Conservation (phyloP, 2,113 vertebrate species). For the Orycteropus afer region DNA sequence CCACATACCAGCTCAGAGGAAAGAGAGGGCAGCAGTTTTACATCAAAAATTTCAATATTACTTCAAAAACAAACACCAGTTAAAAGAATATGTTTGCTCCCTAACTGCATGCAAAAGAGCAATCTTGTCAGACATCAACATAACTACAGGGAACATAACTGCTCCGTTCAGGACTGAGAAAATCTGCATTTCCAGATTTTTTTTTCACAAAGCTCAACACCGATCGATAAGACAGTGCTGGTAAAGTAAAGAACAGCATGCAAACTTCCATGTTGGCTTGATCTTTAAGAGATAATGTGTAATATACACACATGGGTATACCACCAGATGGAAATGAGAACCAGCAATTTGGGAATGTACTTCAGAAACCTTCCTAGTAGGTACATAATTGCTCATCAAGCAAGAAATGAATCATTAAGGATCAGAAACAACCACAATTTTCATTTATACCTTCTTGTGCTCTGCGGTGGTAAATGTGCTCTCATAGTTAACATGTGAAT, state of each 20-base stretch:
- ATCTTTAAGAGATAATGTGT: background rate
- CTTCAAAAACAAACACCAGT: background rate
- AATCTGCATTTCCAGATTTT: background rate
- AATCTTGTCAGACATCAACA: rapidly evolving
- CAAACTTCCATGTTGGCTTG: background rate
- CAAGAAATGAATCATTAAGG: background rate
- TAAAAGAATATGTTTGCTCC: rapidly evolving
- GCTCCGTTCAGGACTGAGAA: background rate
- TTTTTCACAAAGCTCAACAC: background rate
- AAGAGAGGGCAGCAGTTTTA: background rate
- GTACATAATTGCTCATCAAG: background rate
- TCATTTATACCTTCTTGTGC: background rate
- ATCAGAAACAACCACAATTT: background rate
- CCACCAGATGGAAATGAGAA: background rate
- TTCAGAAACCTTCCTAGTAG: background rate
- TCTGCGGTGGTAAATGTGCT: background rate
- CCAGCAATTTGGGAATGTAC: background rate
- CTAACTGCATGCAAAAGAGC: background rate
- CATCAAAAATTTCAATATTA: too few relatives aligned
- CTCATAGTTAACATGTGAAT: background rate
- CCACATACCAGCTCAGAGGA: background rate
- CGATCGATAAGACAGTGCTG: background rate
- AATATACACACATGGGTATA: background rate
- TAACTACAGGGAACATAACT: background rate
- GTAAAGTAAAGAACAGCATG: background rate